These are phyloP conservation scores for Steinernema hermaphroditum DNA, from an alignment of 2,888 invertebrate species.

Conservation along the genomic window DNA sequence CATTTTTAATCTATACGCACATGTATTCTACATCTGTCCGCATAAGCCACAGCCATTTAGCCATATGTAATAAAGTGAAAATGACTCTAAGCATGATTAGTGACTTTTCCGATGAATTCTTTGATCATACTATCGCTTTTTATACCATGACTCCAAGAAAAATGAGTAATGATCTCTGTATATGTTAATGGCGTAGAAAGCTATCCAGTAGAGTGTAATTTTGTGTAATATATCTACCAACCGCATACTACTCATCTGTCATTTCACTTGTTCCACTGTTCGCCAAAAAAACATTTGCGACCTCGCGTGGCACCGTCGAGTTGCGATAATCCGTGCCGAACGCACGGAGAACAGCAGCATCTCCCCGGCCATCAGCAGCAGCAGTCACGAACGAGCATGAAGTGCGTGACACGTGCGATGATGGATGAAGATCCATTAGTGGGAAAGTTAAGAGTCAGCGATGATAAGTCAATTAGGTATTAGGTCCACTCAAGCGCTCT, in stretches of 20 bases:
- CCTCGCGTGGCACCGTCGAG: too few relatives aligned
- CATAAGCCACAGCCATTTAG: too few relatives aligned
- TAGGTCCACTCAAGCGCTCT: constrained; percentile 6
- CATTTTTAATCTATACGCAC: too few relatives aligned
- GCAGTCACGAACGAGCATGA: constrained; percentile 24
- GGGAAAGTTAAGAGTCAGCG: not conserved
- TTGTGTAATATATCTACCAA: too few relatives aligned
- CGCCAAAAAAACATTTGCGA: too few relatives aligned
- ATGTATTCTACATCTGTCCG: too few relatives aligned
- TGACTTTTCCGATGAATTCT: constrained; percentile 81
- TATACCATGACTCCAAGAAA: constrained; percentile 77
- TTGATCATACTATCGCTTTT: constrained; percentile 67
- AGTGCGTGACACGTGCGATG: constrained; percentile 27
- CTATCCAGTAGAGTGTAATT: too few relatives aligned
- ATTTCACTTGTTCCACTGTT: too few relatives aligned
- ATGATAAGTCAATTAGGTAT: constrained; percentile 29
- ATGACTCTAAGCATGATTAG: too few relatives aligned
- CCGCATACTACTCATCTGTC: too few relatives aligned
- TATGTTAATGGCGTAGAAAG: constrained; percentile 82
- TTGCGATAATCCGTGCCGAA: too few relatives aligned
- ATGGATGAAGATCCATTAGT: constrained; percentile 24
- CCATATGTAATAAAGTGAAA: too few relatives aligned
- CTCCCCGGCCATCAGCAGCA: not conserved
- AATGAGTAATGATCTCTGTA: constrained; percentile 74
- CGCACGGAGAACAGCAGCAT: constrained; percentile 61